Percentiles rank a stretch among this genome's conserved stretches.
These are phyloP conservation scores for Proterorhinus semilunaris DNA, from an alignment of 2,113 vertebrate species.

Conservation along the genomic window DNA sequence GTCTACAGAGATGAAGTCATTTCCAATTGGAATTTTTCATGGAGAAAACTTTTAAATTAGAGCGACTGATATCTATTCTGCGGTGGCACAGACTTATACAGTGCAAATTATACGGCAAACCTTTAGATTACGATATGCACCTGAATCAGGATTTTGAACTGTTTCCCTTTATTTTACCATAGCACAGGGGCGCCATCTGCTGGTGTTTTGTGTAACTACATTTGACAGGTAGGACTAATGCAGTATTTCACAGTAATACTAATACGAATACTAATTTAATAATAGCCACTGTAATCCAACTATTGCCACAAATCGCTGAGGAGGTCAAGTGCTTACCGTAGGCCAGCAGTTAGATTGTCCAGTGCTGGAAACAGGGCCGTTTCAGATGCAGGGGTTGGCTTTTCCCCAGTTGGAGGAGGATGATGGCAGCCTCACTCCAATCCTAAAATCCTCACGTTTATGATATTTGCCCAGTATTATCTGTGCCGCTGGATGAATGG, in stretches of 20 bases:
- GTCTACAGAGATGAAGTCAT: neutral
- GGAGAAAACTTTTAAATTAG: slow-evolving; percentile 3
- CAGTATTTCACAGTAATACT: neutral
- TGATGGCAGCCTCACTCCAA: slow-evolving; percentile 79
- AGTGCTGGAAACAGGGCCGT: slow-evolving; percentile 38
- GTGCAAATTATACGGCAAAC: no score
- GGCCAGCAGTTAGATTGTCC: slow-evolving; percentile 32
- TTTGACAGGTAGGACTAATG: no score
- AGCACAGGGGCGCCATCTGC: no score
- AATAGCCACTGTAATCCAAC: neutral
- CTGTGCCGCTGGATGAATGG: slow-evolving; percentile 86
- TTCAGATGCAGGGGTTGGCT: slow-evolving; percentile 54
- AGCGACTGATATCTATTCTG: neutral
- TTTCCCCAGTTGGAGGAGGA: slow-evolving; percentile 65
- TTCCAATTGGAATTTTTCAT: neutral
- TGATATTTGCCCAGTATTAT: slow-evolving; percentile 85
- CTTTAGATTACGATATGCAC: no score
- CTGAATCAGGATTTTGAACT: no score
- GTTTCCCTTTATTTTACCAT: no score
- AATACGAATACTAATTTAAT: neutral
- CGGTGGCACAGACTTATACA: neutral
- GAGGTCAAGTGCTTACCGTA: slow-evolving; percentile 29
- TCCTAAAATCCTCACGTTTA: slow-evolving; percentile 86
- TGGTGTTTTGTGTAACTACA: no score
- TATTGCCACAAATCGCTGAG: slow-evolving; percentile 17